These are phyloP conservation scores for Mirounga angustirostris DNA, from an alignment of 2,113 vertebrate species.

Conservation along the genomic window DNA sequence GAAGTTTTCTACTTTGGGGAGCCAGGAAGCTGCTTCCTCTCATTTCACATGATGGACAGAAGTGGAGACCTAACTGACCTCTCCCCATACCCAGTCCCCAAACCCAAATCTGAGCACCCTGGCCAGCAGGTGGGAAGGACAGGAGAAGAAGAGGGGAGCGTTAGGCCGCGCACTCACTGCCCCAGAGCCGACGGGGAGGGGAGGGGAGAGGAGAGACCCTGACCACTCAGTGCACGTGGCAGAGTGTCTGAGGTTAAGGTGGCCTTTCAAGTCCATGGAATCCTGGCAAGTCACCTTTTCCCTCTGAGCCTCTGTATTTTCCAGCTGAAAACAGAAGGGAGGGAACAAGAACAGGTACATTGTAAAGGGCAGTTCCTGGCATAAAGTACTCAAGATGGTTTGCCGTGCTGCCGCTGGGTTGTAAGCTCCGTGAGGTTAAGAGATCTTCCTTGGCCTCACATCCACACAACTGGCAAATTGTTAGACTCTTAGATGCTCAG, in stretches of 20 bases:
- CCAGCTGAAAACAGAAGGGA: not conserved
- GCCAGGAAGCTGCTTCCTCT: not conserved
- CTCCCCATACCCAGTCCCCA: not conserved
- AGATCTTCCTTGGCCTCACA: not conserved
- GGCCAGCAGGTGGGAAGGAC: not conserved
- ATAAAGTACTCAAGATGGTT: not conserved
- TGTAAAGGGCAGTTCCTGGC: not conserved
- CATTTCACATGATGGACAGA: not conserved
- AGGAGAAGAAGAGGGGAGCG: not conserved
- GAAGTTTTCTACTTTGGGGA: not conserved
- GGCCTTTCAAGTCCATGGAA: not conserved
- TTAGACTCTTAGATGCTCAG: not conserved
- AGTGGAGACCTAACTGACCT: not conserved
- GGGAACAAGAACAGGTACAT: not conserved
- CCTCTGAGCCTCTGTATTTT: not conserved
- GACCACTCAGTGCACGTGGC: fast-evolving
- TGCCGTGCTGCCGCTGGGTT: no score
- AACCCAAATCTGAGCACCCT: not conserved
- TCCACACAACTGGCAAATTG: no score
- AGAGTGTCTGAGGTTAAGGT: not conserved
- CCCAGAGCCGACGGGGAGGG: not conserved
- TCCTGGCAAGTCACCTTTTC: not conserved
- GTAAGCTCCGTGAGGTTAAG: not conserved
- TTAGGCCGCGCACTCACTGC: fast-evolving
- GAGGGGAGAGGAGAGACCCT: not conserved